Conservation (phyloP, 2,113 vertebrate genomes). For the Vulpes lagopus region DNA sequence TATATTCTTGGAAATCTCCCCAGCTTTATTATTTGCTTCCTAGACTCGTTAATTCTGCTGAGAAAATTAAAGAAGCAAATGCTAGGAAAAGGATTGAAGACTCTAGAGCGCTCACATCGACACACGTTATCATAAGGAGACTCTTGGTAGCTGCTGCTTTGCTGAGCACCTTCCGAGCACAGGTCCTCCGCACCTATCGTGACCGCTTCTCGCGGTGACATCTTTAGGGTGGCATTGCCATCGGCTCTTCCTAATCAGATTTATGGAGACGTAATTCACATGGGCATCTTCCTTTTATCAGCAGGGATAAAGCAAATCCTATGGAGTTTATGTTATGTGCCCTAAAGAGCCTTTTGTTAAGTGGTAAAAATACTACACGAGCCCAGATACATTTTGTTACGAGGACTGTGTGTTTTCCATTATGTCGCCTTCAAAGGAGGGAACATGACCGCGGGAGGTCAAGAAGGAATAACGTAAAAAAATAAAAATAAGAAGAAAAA, state of each 20-base stretch:
- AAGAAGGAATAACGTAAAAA: background rate
- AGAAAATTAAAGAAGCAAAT: constrained; percentile 55
- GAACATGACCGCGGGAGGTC: background rate
- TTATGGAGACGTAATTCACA: background rate
- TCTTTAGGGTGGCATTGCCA: background rate
- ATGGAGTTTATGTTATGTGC: background rate
- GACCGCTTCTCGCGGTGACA: background rate
- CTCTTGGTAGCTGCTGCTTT: background rate
- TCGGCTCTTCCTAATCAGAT: background rate
- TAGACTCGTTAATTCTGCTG: constrained; percentile 55
- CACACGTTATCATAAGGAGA: background rate
- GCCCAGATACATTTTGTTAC: background rate
- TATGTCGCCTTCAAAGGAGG: background rate
- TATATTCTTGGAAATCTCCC: constrained; percentile 43
- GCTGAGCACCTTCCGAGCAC: background rate
- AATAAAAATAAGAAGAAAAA: too few species aligned
- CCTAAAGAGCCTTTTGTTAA: background rate
- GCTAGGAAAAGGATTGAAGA: background rate
- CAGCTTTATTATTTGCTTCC: constrained; percentile 56
- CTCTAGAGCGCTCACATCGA: background rate
- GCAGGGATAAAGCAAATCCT: background rate
- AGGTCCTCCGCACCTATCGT: background rate
- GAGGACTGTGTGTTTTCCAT: background rate
- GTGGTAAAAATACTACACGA: background rate
- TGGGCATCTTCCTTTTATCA: background rate